phyloP scores from a whole-genome alignment of 1,140 invertebrate species.

The Spodoptera frugiperda region DNA sequence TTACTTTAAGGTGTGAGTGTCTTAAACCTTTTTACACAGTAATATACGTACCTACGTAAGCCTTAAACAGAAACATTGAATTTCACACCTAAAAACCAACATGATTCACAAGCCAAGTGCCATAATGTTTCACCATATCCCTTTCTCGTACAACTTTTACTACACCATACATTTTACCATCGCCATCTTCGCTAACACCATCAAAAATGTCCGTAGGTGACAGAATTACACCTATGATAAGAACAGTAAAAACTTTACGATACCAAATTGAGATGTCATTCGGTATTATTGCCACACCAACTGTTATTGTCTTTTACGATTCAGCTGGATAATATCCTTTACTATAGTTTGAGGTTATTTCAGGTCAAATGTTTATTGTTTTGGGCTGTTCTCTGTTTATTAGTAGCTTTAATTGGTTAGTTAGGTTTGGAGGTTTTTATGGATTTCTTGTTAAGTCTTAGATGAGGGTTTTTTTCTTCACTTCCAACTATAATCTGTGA shows the following conservation, averaged over 20 bases:
- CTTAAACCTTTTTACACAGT: no score
- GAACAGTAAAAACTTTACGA: constrained; percentile 40
- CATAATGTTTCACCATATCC: not conserved
- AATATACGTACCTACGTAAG: no score
- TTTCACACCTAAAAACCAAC: not conserved
- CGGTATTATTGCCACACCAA: constrained; percentile 8
- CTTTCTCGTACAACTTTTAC: not conserved
- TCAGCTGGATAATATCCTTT: constrained; percentile 29
- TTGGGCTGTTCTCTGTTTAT: constrained; percentile 24
- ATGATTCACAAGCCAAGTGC: not conserved
- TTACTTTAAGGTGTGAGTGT: no score
- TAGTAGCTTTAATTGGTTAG: constrained; percentile 1
- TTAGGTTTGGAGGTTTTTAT: not conserved
- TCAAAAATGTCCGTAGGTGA: constrained; percentile 14
- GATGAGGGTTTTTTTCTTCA: no score
- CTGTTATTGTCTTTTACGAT: constrained; percentile 32
- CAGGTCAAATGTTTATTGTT: constrained; percentile 48
- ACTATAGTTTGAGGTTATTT: constrained; percentile 26
- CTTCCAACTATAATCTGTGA: no score
- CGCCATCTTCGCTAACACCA: not conserved
- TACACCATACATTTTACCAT: not conserved
- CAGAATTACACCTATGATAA: constrained; percentile 29
- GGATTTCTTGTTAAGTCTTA: no score
- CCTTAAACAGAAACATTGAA: no score
- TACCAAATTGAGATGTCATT: constrained; percentile 43